Percentiles rank a stretch among this genome's conserved stretches.
These are phyloP conservation scores for Monochamus alternatus DNA, from an alignment of 2,888 invertebrate species.

Conservation along the genomic window DNA sequence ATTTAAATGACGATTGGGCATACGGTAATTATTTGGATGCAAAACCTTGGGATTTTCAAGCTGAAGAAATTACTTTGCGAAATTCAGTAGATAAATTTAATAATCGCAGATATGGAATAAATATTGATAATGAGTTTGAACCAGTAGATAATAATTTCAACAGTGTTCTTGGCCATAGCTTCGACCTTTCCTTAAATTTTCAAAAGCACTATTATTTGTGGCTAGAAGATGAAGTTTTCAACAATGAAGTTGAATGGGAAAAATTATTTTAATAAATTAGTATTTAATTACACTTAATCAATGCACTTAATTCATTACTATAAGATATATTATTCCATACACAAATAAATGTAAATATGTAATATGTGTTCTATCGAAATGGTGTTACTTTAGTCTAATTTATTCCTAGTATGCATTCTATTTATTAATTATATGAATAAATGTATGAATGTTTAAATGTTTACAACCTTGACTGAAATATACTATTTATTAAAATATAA, in stretches of 20 bases:
- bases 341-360: too few species aligned
- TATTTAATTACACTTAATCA: background rate
- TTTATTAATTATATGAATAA: background rate
- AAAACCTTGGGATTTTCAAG: slow-evolving; percentile 98
- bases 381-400: too few species aligned
- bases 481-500: slow-evolving; percentile 16
- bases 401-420: too few species aligned
- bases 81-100: slow-evolving; percentile 97
- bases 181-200: slow-evolving; percentile 93
- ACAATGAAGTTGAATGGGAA: slow-evolving; percentile 88
- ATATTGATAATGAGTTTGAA: slow-evolving; percentile 73
- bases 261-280: slow-evolving; percentile 66
- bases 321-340: too few species aligned
- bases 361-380: too few species aligned
- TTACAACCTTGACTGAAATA: slow-evolving; percentile 5
- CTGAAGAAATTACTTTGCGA: slow-evolving; percentile 95
- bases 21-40: slow-evolving; percentile 99
- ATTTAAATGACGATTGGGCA: slow-evolving; percentile 99
- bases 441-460: background rate
- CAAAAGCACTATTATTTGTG: slow-evolving; percentile 94
- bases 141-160: slow-evolving; percentile 87
- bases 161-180: slow-evolving; percentile 81
- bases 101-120: slow-evolving; percentile 82
- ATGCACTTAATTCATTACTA: too few species aligned
- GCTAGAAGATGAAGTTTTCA: slow-evolving; percentile 97